Base-by-base conservation (phyloP, 2,113 vertebrate species). In the Neotragus pygmaeus region DNA sequence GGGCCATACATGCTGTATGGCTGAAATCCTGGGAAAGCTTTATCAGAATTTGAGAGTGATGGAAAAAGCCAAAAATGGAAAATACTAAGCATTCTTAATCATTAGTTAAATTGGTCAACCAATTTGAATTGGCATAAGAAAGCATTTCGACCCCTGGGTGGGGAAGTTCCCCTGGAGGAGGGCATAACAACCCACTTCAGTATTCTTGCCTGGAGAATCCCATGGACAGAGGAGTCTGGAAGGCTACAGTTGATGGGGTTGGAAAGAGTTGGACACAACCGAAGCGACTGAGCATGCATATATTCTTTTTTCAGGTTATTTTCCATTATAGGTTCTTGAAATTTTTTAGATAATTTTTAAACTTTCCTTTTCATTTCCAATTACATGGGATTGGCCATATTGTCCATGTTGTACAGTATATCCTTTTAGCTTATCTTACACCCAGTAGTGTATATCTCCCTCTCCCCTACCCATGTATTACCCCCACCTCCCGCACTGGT, bases 21-120 rank as follows among this genome's bases (percentile, higher is more conserved):
- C 17, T 64, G 21, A 93, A 81, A 83, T 94, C 43, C 53, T 92
- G 36, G 7, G 43, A 45, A 21, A 62, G 62, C 66, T 70, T 94
- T 91, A 73, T 36, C 70, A 95, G 66, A 96, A 83, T 86, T 58
- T 93, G 64, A 93, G 28, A 84, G 47, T 91, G 64, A 66, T 36
- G 86, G 36, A 86, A 93, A 91, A 62, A 16, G n/a, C 47, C 91
- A 33, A 62, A 64, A 62, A 58, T 80, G 60, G 51, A 39, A 86
- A 93, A 75, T 91, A 10, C 15, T 96, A 39, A 80, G 5, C 15
- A 57, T 49, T 51, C 64, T 92, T 64, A 93, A 55, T 88, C 47
- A 75, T 95, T 82, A 93, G 43, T 92, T 58, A 58, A 58, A 70
- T 93, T 98, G 80, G 30, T 19, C 33, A 84, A 9, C 17, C 77